Evolutionary conservation across 1,140 invertebrate genomes (phyloP), one percentile per base, ranked within the genome.

Genomic region (Ptiloglossa arizonensis): DNA sequence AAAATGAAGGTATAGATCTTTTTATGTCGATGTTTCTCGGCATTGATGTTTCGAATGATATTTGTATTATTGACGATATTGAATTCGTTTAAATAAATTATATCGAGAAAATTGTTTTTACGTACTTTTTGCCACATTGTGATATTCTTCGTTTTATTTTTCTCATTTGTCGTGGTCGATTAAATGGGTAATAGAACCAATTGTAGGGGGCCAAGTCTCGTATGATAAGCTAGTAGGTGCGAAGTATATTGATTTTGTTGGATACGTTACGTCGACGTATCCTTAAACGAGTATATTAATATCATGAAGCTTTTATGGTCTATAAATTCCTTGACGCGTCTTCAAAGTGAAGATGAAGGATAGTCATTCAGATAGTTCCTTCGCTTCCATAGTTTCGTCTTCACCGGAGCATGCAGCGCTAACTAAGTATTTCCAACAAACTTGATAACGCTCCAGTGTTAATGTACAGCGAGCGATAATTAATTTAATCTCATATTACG

Each of bases 311-410:
- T 79, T 82, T 81, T 72, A 75, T 59, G 74, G 46, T 57, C 76
- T 81, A 56, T 81, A 73, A 86, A 79, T 80, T 80, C 64, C 74
- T 71, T 63, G 69, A 35, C 41, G 70, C 56, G 54, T 70, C 67
- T 52, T 73, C 60, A 57, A 70, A 69, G 68, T 76, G 70, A 72
- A 59, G 70, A 83, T 73, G 73, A 85, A 70, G 62, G 70, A 73
- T 81, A 72, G 72, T 74, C 71, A 64, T n/a, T 56, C 69, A 54
- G 60, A 41, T 73, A 80, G 57, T 62, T 62, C 22, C 72, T 54
- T 41, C 48, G 22, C 60, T 67, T 46, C 15, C 27, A 24, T 13
- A 56, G 62, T 67, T 56, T 66, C 35, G 35, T 44, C 71, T 32
- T 41, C 46, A 2, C 13, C 6, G 48, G 13, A 19, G 17, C 57